Evolutionary conservation across 2,888 invertebrate species (phyloP).

Genomic region (Eupithecia pulchellata): DNA sequence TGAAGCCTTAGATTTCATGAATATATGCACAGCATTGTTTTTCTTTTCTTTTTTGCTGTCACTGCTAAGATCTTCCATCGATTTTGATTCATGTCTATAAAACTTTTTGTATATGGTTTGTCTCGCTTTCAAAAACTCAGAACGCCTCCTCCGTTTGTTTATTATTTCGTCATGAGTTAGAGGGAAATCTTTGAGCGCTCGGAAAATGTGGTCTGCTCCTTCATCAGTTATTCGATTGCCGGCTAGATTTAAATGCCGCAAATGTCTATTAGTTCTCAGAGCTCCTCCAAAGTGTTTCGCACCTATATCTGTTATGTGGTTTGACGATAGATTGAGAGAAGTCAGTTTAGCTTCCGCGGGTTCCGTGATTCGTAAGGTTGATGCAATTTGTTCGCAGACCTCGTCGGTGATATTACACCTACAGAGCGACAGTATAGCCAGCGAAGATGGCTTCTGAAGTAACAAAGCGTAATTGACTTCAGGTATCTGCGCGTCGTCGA

Average conservation of each 20-base stretch:
- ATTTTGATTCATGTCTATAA: not conserved
- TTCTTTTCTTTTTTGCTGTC: not conserved
- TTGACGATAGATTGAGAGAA: constrained; percentile 65
- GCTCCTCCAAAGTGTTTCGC: constrained; percentile 59
- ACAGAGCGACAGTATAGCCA: constrained; percentile 58
- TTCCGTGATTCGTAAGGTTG: constrained; percentile 47
- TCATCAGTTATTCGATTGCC: constrained; percentile 63
- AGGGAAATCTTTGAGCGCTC: constrained; percentile 58
- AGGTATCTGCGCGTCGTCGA: constrained; percentile 56
- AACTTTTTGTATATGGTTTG: constrained; percentile 26
- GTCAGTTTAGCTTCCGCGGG: constrained; percentile 55
- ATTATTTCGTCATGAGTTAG: constrained; percentile 56
- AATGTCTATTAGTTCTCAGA: constrained; percentile 64
- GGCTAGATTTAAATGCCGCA: constrained; percentile 69
- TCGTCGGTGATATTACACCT: constrained; percentile 62
- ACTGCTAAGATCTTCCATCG: constrained; percentile 8
- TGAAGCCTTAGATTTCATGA: not conserved
- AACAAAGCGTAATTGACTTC: constrained; percentile 57
- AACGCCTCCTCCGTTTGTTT: constrained; percentile 45
- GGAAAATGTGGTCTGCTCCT: constrained; percentile 59
- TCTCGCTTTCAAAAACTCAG: constrained; percentile 47
- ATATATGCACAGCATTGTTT: not conserved
- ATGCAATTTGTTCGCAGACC: constrained; percentile 54
- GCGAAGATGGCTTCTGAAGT: constrained; percentile 45
- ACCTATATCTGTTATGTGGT: constrained; percentile 67